Evolutionary conservation across 1,140 invertebrate genomes (phyloP).

Genomic region (Trigoniulus corallinus): DNA sequence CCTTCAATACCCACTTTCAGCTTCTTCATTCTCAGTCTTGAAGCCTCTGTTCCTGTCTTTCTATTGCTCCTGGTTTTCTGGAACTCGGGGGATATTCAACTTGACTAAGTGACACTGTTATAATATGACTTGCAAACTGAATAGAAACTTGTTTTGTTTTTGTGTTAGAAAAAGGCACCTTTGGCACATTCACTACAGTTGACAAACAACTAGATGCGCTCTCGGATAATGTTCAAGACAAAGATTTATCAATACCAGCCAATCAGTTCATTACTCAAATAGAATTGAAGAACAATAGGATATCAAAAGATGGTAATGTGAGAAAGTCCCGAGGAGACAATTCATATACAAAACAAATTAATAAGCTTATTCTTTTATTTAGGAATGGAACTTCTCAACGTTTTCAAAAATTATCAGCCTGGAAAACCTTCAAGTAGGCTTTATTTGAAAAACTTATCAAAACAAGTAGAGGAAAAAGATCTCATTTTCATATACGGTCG

Average conservation of each 20-base stretch:
- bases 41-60: too few relatives aligned
- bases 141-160: background rate
- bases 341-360: too few relatives aligned
- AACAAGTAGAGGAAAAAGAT: conserved; percentile 55
- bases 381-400: conserved; percentile 56
- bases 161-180: background rate
- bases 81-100: too few relatives aligned
- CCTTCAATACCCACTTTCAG: too few relatives aligned
- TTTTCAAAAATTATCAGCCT: conserved; percentile 72
- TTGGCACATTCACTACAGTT: background rate
- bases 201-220: background rate
- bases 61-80: too few relatives aligned
- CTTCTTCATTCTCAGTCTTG: too few relatives aligned
- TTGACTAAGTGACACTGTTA: too few relatives aligned
- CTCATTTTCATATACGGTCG: conserved; percentile 59
- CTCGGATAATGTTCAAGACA: background rate
- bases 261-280: conserved; percentile 41
- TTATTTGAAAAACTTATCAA: conserved; percentile 84
- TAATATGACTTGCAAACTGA: background rate
- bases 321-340: too few relatives aligned
- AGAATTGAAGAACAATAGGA: conserved; percentile 46
- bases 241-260: conserved; percentile 10
- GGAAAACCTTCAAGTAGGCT: conserved; percentile 64
- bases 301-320: conserved; percentile 43
- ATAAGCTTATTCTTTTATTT: too few relatives aligned